A percentile compares a stretch with the other conserved stretches of the same genome.
Evolutionary conservation across 2,888 invertebrate genomes (phyloP).

Genomic region (Cheilosia vernalis): DNA sequence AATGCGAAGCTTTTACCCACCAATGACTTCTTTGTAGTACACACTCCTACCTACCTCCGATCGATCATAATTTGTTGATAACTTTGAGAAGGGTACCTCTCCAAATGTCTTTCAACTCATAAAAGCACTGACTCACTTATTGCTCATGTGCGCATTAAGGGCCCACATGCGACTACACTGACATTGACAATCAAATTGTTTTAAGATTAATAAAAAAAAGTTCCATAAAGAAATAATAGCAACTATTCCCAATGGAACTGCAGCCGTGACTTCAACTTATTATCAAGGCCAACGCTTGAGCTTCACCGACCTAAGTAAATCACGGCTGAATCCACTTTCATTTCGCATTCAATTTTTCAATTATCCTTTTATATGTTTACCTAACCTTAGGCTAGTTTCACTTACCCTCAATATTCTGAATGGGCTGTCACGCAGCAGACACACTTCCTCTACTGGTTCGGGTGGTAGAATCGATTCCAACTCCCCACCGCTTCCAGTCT

Average conservation of each 20-base stretch:
- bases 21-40: too few species aligned
- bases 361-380: slow-evolving; percentile 33
- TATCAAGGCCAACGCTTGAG: neutral
- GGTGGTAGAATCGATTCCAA: slow-evolving; percentile 81
- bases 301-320: too few species aligned
- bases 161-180: neutral
- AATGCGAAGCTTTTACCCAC: too few species aligned
- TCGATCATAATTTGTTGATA: too few species aligned
- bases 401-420: slow-evolving; percentile 83
- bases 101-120: neutral
- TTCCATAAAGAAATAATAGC: too few species aligned
- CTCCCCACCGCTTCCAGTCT: slow-evolving; percentile 42
- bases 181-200: too few species aligned
- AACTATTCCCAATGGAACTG: neutral
- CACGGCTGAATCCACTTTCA: neutral
- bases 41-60: too few species aligned
- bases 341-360: slow-evolving; percentile 24
- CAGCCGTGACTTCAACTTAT: neutral
- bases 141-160: slow-evolving; percentile 8
- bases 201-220: too few species aligned
- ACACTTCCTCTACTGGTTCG: slow-evolving; percentile 84
- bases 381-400: slow-evolving; percentile 71
- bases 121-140: neutral
- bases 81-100: neutral
- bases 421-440: slow-evolving; percentile 88